phyloP scores from a whole-genome alignment of 2,888 invertebrate genomes.

The Strigamia transsilvanica region DNA sequence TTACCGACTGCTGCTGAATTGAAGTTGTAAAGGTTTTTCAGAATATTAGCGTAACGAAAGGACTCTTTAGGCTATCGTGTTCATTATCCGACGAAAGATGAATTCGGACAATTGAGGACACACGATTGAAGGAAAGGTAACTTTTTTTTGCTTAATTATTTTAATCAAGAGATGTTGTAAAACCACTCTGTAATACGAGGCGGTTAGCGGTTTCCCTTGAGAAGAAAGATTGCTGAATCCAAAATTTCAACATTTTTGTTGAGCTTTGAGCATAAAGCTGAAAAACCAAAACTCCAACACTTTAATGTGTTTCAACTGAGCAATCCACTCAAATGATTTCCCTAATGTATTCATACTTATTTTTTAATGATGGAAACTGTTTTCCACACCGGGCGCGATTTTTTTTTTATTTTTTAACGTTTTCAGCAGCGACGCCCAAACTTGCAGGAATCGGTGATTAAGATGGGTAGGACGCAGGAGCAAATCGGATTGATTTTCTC shows the following conservation, averaged over 20 bases:
- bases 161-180: background rate
- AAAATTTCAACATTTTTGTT: background rate
- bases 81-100: background rate
- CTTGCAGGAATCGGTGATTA: background rate
- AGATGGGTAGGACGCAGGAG: background rate
- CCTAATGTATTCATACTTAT: background rate
- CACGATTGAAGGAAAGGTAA: background rate
- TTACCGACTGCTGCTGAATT: background rate
- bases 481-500: background rate
- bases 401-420: background rate
- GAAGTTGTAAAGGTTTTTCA: background rate
- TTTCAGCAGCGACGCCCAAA: background rate
- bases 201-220: background rate
- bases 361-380: background rate
- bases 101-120: background rate
- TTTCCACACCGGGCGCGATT: background rate
- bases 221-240: conserved; percentile 8
- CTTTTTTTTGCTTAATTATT: background rate
- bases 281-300: background rate
- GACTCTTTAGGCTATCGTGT: background rate
- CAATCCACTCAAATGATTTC: background rate
- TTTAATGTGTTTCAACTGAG: background rate
- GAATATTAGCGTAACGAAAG: background rate
- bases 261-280: background rate
- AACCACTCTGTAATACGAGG: background rate